Evolutionary conservation across 2,888 invertebrate species (phyloP).

Genomic region (Encarsia formosa): DNA sequence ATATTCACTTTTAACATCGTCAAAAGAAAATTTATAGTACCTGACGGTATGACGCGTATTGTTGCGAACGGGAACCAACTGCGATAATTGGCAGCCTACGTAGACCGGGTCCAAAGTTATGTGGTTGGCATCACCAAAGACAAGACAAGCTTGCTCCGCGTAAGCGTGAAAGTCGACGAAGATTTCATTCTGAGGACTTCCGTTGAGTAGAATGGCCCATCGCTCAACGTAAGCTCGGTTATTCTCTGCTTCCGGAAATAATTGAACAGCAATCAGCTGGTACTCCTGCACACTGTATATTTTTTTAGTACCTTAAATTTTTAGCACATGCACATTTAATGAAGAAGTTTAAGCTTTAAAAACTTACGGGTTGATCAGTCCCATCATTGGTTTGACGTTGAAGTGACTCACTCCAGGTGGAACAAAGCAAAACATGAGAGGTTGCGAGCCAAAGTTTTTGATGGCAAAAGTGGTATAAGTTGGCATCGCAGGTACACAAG

Average conservation of each 20-base stretch:
- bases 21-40: slow-evolving; percentile 40
- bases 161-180: slow-evolving; percentile 49
- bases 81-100: slow-evolving; percentile 42
- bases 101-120: slow-evolving; percentile 46
- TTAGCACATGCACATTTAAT: too few species aligned
- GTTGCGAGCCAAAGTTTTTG: slow-evolving; percentile 45
- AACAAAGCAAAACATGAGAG: slow-evolving; percentile 50
- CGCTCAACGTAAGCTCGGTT: slow-evolving; percentile 47
- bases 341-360: background rate
- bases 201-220: slow-evolving; percentile 52
- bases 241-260: slow-evolving; percentile 39
- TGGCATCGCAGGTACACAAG: slow-evolving; percentile 37
- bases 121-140: slow-evolving; percentile 40
- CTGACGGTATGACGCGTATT: slow-evolving; percentile 45
- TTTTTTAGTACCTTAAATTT: too few species aligned
- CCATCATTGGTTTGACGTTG: slow-evolving; percentile 46
- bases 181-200: slow-evolving; percentile 39
- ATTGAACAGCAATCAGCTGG: slow-evolving; percentile 48
- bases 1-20: too few species aligned
- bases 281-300: slow-evolving; percentile 28
- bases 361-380: slow-evolving; percentile 16
- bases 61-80: slow-evolving; percentile 46
- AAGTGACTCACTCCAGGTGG: slow-evolving; percentile 49
- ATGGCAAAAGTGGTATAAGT: slow-evolving; percentile 49
- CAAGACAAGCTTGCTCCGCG: slow-evolving; percentile 45